Evolutionary conservation across 23 tunicate genomes (phyloP).

Genomic region (Botrylloides violaceus): DNA sequence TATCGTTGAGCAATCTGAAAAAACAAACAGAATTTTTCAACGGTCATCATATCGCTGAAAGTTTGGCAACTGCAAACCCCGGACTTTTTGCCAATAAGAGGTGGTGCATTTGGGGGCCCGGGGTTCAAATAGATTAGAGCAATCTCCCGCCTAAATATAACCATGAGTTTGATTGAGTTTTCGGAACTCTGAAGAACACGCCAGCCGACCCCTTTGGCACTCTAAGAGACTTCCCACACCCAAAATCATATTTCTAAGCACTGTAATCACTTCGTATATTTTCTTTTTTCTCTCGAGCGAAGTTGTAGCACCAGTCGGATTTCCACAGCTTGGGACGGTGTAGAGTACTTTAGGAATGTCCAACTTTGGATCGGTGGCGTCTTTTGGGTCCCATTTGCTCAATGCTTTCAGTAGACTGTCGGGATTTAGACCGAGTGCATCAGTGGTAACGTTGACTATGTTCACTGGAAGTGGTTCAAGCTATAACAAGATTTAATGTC

Average conservation of each 20-base stretch:
- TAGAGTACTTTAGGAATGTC: constrained; percentile 62
- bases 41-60: no score
- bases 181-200: no score
- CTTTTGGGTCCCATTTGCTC: constrained; percentile 50
- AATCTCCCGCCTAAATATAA: no score
- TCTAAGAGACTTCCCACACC: no score
- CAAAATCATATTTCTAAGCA: no score
- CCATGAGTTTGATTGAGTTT: no score
- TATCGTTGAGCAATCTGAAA: constrained; percentile 75
- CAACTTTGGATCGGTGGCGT: constrained; percentile 32
- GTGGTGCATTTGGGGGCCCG: no score
- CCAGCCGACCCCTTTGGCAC: no score
- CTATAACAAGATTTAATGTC: no score
- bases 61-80: no score
- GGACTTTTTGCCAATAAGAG: no score
- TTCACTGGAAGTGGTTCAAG: constrained; percentile 64
- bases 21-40: neutral
- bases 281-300: constrained; percentile 57
- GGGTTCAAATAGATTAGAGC: no score
- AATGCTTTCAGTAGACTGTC: constrained; percentile 34
- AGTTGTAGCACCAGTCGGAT: constrained; percentile 86
- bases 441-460: constrained; percentile 68
- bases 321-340: constrained; percentile 85
- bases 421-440: constrained; percentile 58
- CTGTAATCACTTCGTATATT: constrained; percentile 64